Evolutionary conservation across 1,140 invertebrate species (phyloP).

Genomic region (Bemisia tabaci): DNA sequence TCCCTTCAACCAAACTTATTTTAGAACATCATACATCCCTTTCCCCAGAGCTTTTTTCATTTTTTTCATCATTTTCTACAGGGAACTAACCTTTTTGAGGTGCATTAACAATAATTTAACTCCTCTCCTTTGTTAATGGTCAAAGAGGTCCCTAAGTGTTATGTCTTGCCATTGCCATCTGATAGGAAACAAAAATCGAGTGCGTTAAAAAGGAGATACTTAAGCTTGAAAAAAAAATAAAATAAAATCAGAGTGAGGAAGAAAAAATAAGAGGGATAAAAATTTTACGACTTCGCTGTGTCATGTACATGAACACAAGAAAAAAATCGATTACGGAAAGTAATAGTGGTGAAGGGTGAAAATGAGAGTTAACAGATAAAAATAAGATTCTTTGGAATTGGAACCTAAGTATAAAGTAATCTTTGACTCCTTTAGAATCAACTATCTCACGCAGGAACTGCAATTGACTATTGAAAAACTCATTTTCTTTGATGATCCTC

Average conservation of each 20-base stretch:
- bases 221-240: neutral
- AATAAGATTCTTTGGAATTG: too few species aligned
- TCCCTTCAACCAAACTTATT: neutral
- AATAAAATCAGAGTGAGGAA: neutral
- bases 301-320: too few species aligned
- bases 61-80: neutral
- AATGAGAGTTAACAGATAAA: too few species aligned
- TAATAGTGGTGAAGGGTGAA: too few species aligned
- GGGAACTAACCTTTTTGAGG: neutral
- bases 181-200: neutral
- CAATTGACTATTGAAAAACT: too few species aligned
- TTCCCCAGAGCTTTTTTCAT: neutral
- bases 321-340: too few species aligned
- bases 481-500: too few species aligned
- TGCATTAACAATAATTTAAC: neutral
- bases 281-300: too few species aligned
- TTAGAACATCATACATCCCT: neutral
- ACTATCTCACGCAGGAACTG: too few species aligned
- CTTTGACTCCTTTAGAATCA: too few species aligned
- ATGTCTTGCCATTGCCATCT: neutral
- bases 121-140: neutral
- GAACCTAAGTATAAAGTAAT: too few species aligned
- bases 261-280: neutral
- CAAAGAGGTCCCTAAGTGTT: neutral
- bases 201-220: neutral